phyloP scores from a whole-genome alignment of 37 sponge, comb jelly and placozoan species.

The Amphimedon queenslandica region DNA sequence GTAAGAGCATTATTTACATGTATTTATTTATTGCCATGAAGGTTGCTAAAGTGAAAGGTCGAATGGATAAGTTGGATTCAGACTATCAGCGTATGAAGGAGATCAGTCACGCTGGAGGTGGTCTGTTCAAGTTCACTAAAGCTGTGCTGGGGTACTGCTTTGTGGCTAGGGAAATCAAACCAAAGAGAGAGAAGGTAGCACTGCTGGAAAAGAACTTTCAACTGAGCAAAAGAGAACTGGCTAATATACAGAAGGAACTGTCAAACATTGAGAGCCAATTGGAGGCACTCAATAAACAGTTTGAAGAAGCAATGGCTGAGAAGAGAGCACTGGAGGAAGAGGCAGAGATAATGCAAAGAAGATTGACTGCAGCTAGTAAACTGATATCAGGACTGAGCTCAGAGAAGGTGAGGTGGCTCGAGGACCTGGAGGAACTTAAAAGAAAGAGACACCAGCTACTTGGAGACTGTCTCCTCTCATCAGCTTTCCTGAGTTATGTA shows the following conservation, averaged over 20 bases:
- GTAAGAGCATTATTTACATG: constrained; percentile 26
- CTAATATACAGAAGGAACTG: constrained; percentile 89
- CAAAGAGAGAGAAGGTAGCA: constrained; percentile 98
- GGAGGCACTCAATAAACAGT: constrained; percentile 68
- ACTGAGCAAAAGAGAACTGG: constrained; percentile 95
- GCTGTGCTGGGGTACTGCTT: constrained; percentile 98
- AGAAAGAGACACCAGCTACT: constrained; percentile 74
- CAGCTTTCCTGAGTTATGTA: constrained; percentile 93
- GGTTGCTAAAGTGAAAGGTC: constrained; percentile 50
- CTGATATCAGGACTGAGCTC: constrained; percentile 95
- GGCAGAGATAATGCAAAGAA: constrained; percentile 95
- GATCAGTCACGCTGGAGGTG: constrained; percentile 93
- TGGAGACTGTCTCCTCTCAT: constrained; percentile 94
- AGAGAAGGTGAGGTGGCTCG: constrained; percentile 93
- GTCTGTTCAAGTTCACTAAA: constrained; percentile 91
- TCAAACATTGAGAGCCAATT: constrained; percentile 76
- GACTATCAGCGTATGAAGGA: constrained; percentile 80
- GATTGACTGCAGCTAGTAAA: constrained; percentile 94
- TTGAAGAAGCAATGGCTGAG: constrained; percentile 92
- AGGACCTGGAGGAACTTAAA: constrained; percentile 86
- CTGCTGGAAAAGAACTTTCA: constrained; percentile 86
- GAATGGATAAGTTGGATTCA: constrained; percentile 74
- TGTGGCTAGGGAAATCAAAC: constrained; percentile 97
- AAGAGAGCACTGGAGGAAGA: constrained; percentile 91
- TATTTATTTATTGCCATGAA: not conserved